These are phyloP conservation scores for Phytoseiulus persimilis DNA, from an alignment of 2,888 invertebrate genomes.

Conservation along the genomic window DNA sequence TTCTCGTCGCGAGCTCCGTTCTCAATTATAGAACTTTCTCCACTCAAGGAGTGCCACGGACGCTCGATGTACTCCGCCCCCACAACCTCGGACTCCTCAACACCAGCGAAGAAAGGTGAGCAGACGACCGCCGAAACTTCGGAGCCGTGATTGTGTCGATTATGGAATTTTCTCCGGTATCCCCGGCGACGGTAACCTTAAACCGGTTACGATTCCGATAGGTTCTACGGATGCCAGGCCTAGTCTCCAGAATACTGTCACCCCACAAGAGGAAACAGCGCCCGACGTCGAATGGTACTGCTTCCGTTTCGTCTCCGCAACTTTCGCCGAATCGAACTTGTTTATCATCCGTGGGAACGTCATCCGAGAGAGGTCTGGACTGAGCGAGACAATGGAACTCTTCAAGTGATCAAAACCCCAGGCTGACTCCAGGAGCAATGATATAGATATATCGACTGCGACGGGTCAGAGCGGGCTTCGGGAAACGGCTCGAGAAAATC, in stretches of 20 bases:
- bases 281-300: background rate
- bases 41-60: background rate
- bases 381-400: too few species aligned
- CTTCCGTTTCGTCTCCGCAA: background rate
- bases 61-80: background rate
- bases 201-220: background rate
- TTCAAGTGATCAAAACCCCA: too few species aligned
- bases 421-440: too few species aligned
- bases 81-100: background rate
- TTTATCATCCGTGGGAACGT: background rate
- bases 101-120: background rate
- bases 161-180: too few species aligned
- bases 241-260: constrained; percentile 19
- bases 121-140: background rate
- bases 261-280: constrained; percentile 6
- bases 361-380: too few species aligned
- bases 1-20: too few species aligned
- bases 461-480: too few species aligned
- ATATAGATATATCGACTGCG: too few species aligned
- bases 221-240: background rate
- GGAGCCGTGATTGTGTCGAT: too few species aligned
- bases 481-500: too few species aligned
- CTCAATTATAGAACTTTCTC: too few species aligned
- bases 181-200: background rate
- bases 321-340: background rate